phyloP scores from a whole-genome alignment of 2,797 vertebrate species.

The Clangula hyemalis region DNA sequence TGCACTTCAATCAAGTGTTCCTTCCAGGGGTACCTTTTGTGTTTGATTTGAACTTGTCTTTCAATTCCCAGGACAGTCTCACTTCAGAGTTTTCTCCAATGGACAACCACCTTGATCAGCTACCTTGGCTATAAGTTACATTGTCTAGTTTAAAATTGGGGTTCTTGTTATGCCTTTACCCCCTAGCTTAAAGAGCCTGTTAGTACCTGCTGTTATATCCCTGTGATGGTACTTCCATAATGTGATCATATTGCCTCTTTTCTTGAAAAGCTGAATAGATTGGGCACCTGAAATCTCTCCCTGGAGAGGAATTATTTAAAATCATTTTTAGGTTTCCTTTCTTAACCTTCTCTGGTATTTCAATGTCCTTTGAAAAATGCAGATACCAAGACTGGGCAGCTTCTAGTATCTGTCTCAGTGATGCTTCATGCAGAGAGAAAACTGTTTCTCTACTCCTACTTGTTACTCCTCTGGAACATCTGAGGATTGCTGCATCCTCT shows the following conservation, averaged over 20 bases:
- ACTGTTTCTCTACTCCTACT: neutral
- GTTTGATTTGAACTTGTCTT: neutral
- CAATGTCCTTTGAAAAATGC: neutral
- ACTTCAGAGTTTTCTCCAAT: neutral
- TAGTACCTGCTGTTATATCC: neutral
- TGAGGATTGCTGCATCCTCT: neutral
- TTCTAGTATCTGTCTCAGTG: neutral
- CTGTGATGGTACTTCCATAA: neutral
- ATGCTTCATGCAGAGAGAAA: neutral
- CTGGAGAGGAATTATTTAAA: neutral
- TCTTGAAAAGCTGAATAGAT: neutral
- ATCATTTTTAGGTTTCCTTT: neutral
- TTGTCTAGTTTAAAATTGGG: neutral
- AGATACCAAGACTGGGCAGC: neutral
- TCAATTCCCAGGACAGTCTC: neutral
- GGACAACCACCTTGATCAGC: neutral
- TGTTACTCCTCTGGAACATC: neutral
- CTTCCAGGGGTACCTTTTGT: neutral
- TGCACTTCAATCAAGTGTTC: neutral
- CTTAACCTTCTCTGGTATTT: neutral
- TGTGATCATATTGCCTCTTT: neutral
- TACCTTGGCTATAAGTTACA: neutral
- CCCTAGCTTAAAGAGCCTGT: neutral
- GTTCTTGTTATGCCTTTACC: neutral
- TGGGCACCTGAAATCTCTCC: neutral